Conservation (phyloP, 2,888 invertebrate genomes). For the Tenthredo notha region DNA sequence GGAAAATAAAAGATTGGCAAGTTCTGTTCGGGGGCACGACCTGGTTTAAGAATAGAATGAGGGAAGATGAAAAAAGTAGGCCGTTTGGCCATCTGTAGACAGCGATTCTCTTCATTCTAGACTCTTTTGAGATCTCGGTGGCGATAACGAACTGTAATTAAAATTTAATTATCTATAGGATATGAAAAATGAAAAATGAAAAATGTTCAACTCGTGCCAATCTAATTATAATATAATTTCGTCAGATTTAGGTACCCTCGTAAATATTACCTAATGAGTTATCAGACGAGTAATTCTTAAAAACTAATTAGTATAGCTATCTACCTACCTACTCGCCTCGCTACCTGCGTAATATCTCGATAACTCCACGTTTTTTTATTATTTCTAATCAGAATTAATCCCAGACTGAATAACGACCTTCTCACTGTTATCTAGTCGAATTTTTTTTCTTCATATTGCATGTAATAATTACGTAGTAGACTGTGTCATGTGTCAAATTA, state of each 20-base stretch:
- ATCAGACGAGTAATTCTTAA: constrained; percentile 17
- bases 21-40: background rate
- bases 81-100: background rate
- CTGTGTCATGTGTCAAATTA: too few relatives aligned
- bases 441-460: background rate
- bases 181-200: constrained; percentile 30
- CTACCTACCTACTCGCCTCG: background rate
- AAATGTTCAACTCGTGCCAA: constrained; percentile 12
- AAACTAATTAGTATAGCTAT: background rate
- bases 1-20: background rate
- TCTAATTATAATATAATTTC: constrained; percentile 45
- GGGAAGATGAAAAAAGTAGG: background rate
- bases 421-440: background rate
- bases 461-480: too few relatives aligned
- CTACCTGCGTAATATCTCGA: background rate
- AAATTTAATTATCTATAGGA: constrained; percentile 14
- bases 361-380: constrained; percentile 3
- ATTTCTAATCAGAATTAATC: background rate
- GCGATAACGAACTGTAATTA: constrained; percentile 33
- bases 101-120: background rate
- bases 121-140: background rate
- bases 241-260: constrained; percentile 6
- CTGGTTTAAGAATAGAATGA: background rate
- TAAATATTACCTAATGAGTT: constrained; percentile 25
- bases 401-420: background rate